phyloP scores from a whole-genome alignment of 2,797 vertebrate species.

The Tragopan temminckii region DNA sequence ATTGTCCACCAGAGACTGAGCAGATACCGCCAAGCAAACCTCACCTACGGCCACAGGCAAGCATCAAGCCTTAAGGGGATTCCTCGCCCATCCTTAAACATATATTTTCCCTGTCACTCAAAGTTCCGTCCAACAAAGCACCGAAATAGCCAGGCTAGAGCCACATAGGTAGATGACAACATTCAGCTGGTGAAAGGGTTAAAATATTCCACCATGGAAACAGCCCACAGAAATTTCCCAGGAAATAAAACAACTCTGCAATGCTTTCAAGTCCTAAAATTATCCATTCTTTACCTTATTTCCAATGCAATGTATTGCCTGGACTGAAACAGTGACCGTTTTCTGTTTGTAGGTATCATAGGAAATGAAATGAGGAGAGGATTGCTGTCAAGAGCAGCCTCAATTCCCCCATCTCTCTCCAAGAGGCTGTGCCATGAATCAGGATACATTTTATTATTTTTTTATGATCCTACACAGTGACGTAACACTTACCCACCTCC shows the following conservation, averaged over 20 bases:
- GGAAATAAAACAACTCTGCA: neutral
- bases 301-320: neutral
- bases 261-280: slow-evolving; percentile 34
- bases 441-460: slow-evolving; percentile 34
- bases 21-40: slow-evolving; percentile 38
- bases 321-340: neutral
- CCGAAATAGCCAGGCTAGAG: neutral
- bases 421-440: slow-evolving; percentile 39
- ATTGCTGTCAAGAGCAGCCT: slow-evolving; percentile 27
- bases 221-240: neutral
- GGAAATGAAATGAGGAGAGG: slow-evolving; percentile 37
- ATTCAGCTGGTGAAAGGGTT: neutral
- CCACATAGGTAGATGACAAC: neutral
- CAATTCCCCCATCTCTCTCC: slow-evolving; percentile 55
- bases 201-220: slow-evolving; percentile 6
- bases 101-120: slow-evolving; percentile 1
- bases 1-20: slow-evolving; percentile 46
- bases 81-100: neutral
- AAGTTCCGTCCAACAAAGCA: neutral
- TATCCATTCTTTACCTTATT: slow-evolving; percentile 10
- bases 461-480: slow-evolving; percentile 42
- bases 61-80: neutral
- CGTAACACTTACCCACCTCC: neutral
- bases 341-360: slow-evolving; percentile 36
- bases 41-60: slow-evolving; percentile 61